Evolutionary conservation across 23 tunicate genomes (phyloP), one percentile per base, ranked within the genome.

Genomic region (Styela plicata): DNA sequence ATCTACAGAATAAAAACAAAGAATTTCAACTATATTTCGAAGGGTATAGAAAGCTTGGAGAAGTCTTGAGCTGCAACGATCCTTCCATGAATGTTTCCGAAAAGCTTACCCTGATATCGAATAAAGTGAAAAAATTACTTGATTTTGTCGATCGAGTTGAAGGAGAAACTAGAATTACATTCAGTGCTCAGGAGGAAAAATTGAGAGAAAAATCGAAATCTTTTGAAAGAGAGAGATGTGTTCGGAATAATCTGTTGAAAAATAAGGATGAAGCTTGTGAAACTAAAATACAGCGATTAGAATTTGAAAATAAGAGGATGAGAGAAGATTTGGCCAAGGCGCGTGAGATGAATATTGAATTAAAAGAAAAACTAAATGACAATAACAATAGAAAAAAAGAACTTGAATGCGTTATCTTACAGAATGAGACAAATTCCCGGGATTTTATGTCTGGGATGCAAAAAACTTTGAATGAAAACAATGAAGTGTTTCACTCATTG

Each of bases 71-170:
- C 13, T 44, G 57, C 17, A 27, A 71, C 2, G 10, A 5, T 44
- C 57, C 57, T 44, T 44, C 13, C 7, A 7, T 5, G 13, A 44
- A 44, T 44, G 13, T 44, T 44, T 44, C 57, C 10, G 57, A 44
- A 44, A 44, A 13, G 10, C 29, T 36, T 2, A 32, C 23, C 7
- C 13, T 28, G 7, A 22, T 34, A 16, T 28, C 5, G 34, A 34
- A 71, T 16, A 71, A 71, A 34, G 35, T 71, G 18, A 71, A 71
- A 71, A 27, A 32, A 3, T 31, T 71, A 36, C 35, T 71, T 3
- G 7, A 71, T 26, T 71, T 71, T 27, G 34, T 71, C 34, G 36
- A 71, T 28, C 32, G 34, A 19, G 36, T 71, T 13, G 36, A 71
- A 31, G 35, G 18, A 3, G 77, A 71, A 71, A 36, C 77, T 33